These are phyloP conservation scores for Helogale parvula DNA, from an alignment of 2,113 vertebrate genomes.

Conservation along the genomic window DNA sequence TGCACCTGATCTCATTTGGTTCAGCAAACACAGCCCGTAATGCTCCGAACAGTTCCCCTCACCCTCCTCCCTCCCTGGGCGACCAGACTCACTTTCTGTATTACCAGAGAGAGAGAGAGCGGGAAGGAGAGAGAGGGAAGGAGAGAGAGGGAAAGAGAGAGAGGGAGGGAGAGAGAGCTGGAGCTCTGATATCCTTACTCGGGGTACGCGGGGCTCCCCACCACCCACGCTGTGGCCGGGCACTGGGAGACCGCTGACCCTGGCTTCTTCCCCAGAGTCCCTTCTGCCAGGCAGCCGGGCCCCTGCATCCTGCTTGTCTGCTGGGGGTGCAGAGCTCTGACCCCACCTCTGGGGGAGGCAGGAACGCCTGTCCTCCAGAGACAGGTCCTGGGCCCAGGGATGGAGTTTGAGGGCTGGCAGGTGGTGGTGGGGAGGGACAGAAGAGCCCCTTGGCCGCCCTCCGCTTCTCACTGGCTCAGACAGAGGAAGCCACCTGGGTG, in stretches of 20 bases:
- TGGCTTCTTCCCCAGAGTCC: too few relatives aligned
- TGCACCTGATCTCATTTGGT: accelerated
- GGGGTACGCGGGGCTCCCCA: accelerated
- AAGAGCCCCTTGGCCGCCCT: not conserved
- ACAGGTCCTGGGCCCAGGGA: not conserved
- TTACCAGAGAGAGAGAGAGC: not conserved
- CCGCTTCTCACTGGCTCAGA: not conserved
- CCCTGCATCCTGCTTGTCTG: not conserved
- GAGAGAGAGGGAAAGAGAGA: not conserved
- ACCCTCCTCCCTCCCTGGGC: not conserved
- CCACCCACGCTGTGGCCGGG: accelerated
- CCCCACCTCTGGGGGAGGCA: not conserved
- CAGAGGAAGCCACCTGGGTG: accelerated
- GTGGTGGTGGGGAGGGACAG: not conserved
- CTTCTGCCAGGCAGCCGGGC: too few relatives aligned
- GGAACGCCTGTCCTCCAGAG: too few relatives aligned
- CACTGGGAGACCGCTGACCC: too few relatives aligned
- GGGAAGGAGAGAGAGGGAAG: not conserved
- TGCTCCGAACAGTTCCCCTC: not conserved
- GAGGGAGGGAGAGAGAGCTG: not conserved
- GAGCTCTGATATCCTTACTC: not conserved
- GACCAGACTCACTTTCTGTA: not conserved
- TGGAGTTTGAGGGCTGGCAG: not conserved
- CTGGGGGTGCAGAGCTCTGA: accelerated
- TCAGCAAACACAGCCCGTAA: accelerated